Evolutionary conservation across 2,797 vertebrate genomes (phyloP), one percentile per base, ranked within the genome.

Genomic region (Emys orbicularis): DNA sequence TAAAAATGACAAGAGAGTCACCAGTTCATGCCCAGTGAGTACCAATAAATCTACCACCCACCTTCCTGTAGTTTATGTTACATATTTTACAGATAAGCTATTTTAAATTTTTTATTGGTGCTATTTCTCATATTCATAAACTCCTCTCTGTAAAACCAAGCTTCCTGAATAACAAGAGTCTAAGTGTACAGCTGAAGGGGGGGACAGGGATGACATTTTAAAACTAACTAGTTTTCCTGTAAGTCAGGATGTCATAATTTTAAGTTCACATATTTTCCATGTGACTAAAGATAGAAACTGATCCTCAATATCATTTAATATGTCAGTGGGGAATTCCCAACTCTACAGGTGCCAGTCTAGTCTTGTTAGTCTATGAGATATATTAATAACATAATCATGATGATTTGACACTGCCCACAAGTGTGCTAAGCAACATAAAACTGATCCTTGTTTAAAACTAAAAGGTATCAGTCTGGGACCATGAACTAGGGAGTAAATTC

Each of bases 41-140:
- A 83, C 90, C 92, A 90, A 47, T 65, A 94, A 53, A 89, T 52
- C 76, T 87, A 90, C 72, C 52, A 80, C 3, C 72, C 41, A n/a
- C 80, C 68, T 29, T 49, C 23, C 87, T 72, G 8, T 31, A 31
- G 53, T 65, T 61, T 79, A 83, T 41, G 59, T 83, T 72, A 88
- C 79, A 86, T 76, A 16, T 80, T 90, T 83, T 79, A 79, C 3
- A 8, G 37, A 86, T 90, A 84, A 9, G 8, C 21, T 31, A 6
- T 27, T 52, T 57, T 27, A 44, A 76, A 65, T 52, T 80, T 68
- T 49, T 5, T 49, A 83, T 65, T 90, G 37, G 68, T 16, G 41
- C 76, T 23, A 72, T 72, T 37, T 77, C 74, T 92, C 83, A 2
- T 31, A 31, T 84, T n/a, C 34, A 74, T 41, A 61, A 87, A 92